phyloP scores from a whole-genome alignment of 1,140 invertebrate genomes.

The Brachionus calyciflorus region DNA sequence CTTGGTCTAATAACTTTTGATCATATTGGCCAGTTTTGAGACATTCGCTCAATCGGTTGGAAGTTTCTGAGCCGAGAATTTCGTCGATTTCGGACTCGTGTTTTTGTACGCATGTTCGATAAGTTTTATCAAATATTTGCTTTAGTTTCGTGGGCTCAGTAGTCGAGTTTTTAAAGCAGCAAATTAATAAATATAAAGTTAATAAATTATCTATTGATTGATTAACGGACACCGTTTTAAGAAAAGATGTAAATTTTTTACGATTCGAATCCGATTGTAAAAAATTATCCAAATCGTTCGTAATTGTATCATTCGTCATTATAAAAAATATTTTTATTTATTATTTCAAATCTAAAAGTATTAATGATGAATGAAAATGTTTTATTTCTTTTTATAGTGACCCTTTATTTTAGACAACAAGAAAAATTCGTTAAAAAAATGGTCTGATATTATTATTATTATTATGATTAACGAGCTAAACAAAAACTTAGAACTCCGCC shows the following conservation, averaged over 20 bases:
- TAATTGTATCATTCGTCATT: too few species aligned
- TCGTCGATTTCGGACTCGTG: not conserved
- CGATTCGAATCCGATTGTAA: not conserved
- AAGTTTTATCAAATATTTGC: not conserved
- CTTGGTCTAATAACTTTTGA: not conserved
- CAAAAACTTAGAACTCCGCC: too few species aligned
- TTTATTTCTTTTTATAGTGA: too few species aligned
- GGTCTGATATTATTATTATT: too few species aligned
- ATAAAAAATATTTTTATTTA: too few species aligned
- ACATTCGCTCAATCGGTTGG: not conserved
- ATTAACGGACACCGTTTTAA: not conserved
- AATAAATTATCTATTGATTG: not conserved
- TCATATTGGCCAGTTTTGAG: not conserved
- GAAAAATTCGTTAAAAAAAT: too few species aligned
- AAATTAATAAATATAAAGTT: not conserved
- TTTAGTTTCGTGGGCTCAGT: not conserved
- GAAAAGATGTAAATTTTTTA: not conserved
- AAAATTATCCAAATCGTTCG: not conserved
- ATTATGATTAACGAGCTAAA: too few species aligned
- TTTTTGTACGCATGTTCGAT: not conserved
- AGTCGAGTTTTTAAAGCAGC: constrained; percentile 8
- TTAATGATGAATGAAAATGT: too few species aligned
- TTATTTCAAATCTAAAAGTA: too few species aligned
- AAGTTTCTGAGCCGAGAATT: not conserved
- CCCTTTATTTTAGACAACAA: too few species aligned